Percentiles rank a stretch among this genome's conserved stretches.
Evolutionary conservation across 2,888 invertebrate species (phyloP).

Genomic region (Scaptomyza cyrtandrae): DNA sequence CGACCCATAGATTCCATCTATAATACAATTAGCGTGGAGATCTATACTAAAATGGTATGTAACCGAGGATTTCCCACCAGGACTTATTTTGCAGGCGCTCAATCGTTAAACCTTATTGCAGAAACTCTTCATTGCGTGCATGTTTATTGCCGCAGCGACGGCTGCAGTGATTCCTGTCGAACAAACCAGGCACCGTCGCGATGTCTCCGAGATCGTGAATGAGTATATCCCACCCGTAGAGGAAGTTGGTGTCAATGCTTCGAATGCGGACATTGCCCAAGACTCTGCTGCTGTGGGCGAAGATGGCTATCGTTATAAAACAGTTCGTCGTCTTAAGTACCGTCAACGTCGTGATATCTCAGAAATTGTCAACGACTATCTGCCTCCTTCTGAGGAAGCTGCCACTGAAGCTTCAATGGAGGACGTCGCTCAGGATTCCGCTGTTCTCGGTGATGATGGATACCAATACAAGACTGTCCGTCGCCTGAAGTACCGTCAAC

Average conservation of each 20-base stretch:
- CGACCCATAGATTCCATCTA: conserved; percentile 78
- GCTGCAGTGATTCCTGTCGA: conserved; percentile 80
- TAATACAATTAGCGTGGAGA: conserved; percentile 72
- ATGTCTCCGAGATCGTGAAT: conserved; percentile 71
- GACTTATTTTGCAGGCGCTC: not conserved
- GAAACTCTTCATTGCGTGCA: conserved; percentile 74
- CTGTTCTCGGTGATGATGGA: conserved; percentile 46
- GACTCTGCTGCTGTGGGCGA: conserved; percentile 64
- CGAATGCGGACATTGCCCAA: conserved; percentile 45
- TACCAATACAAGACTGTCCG: conserved; percentile 60
- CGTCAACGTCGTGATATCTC: conserved; percentile 22
- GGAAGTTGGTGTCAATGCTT: conserved; percentile 46
- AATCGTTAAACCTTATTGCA: conserved; percentile 33
- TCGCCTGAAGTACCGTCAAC: conserved; percentile 49
- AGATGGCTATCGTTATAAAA: conserved; percentile 73
- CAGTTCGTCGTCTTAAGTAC: conserved; percentile 12
- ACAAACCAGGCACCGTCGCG: conserved; percentile 79
- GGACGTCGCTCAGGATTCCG: conserved; percentile 21
- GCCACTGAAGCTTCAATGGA: conserved; percentile 32
- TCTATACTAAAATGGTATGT: conserved; percentile 73
- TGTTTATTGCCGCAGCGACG: conserved; percentile 74
- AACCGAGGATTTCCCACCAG: conserved; percentile 19
- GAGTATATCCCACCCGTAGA: conserved; percentile 73
- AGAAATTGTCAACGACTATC: conserved; percentile 11
- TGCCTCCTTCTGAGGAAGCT: conserved; percentile 9